phyloP scores from a whole-genome alignment of 2,888 invertebrate genomes.

The Xanthorhoe spadicearia region DNA sequence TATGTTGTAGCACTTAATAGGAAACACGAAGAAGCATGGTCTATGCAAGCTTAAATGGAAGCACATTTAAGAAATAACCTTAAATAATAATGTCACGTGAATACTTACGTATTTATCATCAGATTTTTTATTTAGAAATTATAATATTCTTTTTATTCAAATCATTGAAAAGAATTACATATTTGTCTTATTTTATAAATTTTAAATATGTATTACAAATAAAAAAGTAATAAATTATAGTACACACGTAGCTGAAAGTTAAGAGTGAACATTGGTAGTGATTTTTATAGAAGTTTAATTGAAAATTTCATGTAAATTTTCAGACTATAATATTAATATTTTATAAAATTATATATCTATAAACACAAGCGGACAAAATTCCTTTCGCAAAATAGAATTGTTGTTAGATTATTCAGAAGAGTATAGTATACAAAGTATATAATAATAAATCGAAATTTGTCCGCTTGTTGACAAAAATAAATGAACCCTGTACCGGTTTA shows the following conservation, averaged over 20 bases:
- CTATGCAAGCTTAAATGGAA: constrained; percentile 64
- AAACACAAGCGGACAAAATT: constrained; percentile 69
- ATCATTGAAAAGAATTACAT: background rate
- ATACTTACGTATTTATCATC: background rate
- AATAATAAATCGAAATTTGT: constrained; percentile 62
- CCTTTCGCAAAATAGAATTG: constrained; percentile 65
- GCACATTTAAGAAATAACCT: constrained; percentile 55
- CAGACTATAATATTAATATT: constrained; percentile 45
- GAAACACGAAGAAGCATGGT: constrained; percentile 56
- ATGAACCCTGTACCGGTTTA: constrained; percentile 81
- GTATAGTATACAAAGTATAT: constrained; percentile 44
- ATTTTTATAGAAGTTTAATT: constrained; percentile 14
- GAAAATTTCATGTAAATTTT: constrained; percentile 27
- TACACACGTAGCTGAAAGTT: constrained; percentile 3
- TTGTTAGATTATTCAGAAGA: constrained; percentile 50
- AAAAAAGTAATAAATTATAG: background rate
- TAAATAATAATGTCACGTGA: constrained; percentile 34
- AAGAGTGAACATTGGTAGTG: constrained; percentile 20
- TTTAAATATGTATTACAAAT: background rate
- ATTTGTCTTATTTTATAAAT: background rate
- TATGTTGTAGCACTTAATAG: constrained; percentile 51
- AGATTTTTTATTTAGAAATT: background rate
- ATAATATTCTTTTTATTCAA: background rate
- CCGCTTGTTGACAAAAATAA: constrained; percentile 77
- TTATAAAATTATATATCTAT: constrained; percentile 61